Evolutionary conservation across 1,140 invertebrate genomes (phyloP), one percentile per base, ranked within the genome.

Genomic region (Andricus grossulariae): DNA sequence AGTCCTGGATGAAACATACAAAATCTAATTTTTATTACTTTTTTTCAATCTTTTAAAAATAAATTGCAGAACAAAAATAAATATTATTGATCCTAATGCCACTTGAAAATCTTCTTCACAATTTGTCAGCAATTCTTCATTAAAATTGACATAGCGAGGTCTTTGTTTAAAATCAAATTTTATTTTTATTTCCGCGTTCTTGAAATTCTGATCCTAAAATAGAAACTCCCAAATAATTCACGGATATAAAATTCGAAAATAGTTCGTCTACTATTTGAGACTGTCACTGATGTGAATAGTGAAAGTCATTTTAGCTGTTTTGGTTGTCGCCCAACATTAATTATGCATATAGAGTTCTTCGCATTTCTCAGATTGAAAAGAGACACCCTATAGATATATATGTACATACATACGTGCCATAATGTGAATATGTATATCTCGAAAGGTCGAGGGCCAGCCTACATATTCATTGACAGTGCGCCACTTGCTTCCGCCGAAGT

Each of bases 401-500:
- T 55, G 49, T 45, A 60, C n/a, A 66, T 51, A 60, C 49, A 19
- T 45, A 66, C 50, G 60, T 25, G 19, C 55, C 75, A 57, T 52
- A 77, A 73, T 75, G 80, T 71, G 71, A 80, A 82, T 75, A 82
- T 81, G 80, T 80, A 83, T 81, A 74, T 82, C 79, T 75, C 80
- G 79, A 81, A 82, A 86, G 86, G 85, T 87, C 84, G 83, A 82
- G 83, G 85, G 85, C 84, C 84, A 88, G 82, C 84, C 80, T 88
- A 87, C 83, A 87, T 88, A 88, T 88, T 87, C 86, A 86, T 88
- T 81, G 86, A 87, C 79, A 85, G 82, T 81, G 80, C 80, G 84
- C 78, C 81, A 83, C 80, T 87, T 84, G 84, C 83, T 88, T 88
- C 85, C 85, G 87, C 81, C 78, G 75, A 18, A 70, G 18, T 74